A percentile compares a stretch with the other conserved stretches of the same genome.
Conservation (phyloP, 1,140 invertebrate species). For the Trinorchestia longiramus region DNA sequence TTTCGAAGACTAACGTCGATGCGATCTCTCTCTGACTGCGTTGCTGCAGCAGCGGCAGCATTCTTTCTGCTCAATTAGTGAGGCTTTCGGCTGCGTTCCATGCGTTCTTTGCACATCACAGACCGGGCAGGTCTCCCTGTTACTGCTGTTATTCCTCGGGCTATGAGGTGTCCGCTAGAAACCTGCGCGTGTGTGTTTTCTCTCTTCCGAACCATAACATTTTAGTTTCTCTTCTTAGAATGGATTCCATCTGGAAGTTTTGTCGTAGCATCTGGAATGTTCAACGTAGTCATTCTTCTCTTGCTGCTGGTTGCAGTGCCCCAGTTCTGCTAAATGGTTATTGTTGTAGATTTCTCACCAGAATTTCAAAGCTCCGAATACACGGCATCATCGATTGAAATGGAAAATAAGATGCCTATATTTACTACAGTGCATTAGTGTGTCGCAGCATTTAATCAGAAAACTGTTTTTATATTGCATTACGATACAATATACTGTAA, state of each 20-base stretch:
- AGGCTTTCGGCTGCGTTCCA: conserved; percentile 31
- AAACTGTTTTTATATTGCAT: too few species aligned
- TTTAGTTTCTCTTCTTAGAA: neutral
- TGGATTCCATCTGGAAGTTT: neutral
- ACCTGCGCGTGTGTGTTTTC: neutral
- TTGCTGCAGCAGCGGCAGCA: neutral
- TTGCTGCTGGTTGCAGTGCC: neutral
- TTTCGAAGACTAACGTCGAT: neutral
- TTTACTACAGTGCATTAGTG: neutral
- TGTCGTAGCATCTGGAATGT: neutral
- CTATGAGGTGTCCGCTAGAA: neutral
- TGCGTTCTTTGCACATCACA: conserved; percentile 28
- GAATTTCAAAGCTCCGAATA: neutral
- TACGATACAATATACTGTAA: too few species aligned
- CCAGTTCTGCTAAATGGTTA: neutral
- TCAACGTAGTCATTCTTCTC: neutral
- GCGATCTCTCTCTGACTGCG: neutral
- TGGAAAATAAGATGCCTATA: neutral
- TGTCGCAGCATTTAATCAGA: neutral
- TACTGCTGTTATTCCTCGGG: neutral
- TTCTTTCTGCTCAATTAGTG: conserved; percentile 42
- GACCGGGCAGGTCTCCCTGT: neutral
- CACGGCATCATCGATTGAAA: neutral
- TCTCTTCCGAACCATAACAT: neutral
- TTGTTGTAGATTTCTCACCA: neutral